These are phyloP conservation scores for Baryphthengus martii DNA, from an alignment of 2,113 vertebrate species.

Conservation along the genomic window DNA sequence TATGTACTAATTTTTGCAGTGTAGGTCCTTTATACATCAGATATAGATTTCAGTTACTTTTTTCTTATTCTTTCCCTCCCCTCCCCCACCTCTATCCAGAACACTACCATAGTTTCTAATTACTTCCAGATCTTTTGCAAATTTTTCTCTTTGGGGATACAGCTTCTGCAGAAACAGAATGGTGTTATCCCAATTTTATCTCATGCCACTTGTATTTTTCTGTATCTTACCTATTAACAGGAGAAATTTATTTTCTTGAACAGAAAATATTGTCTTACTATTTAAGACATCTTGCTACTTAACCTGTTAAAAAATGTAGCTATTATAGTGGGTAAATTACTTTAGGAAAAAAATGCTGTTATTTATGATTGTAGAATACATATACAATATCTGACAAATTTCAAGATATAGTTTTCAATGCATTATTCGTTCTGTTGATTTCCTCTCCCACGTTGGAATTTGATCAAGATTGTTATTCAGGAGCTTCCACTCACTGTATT, in stretches of 20 bases:
- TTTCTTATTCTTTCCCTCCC: conserved; percentile 18
- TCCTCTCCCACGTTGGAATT: neutral
- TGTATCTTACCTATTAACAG: conserved; percentile 77
- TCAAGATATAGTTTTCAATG: neutral
- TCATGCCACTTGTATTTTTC: conserved; percentile 67
- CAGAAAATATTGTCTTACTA: neutral
- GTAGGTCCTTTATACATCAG: conserved; percentile 68
- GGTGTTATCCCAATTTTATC: conserved; percentile 64
- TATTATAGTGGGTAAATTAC: neutral
- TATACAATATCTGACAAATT: neutral
- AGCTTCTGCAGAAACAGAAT: conserved; percentile 54
- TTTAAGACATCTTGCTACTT: conserved; percentile 15
- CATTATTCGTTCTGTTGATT: conserved; percentile 25
- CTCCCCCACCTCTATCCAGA: neutral
- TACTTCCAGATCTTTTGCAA: conserved; percentile 71
- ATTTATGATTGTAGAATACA: neutral
- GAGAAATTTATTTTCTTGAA: conserved; percentile 46
- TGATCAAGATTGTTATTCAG: neutral
- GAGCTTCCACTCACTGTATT: neutral
- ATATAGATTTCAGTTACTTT: conserved; percentile 55
- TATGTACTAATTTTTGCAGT: conserved; percentile 23
- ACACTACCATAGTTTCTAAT: conserved; percentile 67
- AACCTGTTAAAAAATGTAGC: conserved; percentile 1
- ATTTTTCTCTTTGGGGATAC: conserved; percentile 22
- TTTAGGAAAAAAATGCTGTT: conserved; percentile 10